Evolutionary conservation across 2,113 vertebrate species (phyloP), one percentile per base, ranked within the genome.

Genomic region (Myrmophylax atrothorax): DNA sequence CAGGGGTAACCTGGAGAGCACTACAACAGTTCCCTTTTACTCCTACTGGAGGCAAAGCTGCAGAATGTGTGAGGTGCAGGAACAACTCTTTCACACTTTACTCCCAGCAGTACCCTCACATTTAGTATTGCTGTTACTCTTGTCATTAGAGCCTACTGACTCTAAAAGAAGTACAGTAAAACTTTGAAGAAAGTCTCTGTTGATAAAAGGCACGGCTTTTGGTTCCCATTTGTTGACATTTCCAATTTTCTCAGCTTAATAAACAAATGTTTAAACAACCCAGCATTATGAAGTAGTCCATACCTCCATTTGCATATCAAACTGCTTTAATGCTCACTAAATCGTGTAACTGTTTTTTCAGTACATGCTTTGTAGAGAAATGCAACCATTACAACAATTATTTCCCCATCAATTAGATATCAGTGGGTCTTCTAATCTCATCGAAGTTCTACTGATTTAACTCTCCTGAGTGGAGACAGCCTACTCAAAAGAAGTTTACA

Each of bases 361-460:
- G 75, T 44, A 46, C 84, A 70, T 33, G 69, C 80, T 72, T 90
- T 80, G 58, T 78, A 87, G 46, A 94, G 66, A 93, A 95, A 49
- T 24, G 56, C 29, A 81, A 82, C 12, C 59, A 89, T 93, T 92
- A 77, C 66, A 66, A 93, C 59, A 90, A 89, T 85, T 96, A 89
- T 77, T 73, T 81, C 66, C 87, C 72, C 86, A 66, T 94, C 89
- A 96, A 86, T 94, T 90, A 90, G 76, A 78, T 95, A 94, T 89
- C 92, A 92, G 77, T 38, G 53, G 69, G 42, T 90, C 60, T 93
- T 86, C 86, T 56, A 55, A 35, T 85, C 78, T 93, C 2, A 33
- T 77, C 74, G 56, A 95, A 87, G 52, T 96, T 89, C 77, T 63
- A 93, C 73, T 35, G 37, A 92, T 92, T 89, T 85, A 90, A 94